Base-by-base conservation (phyloP, 2,888 invertebrate genomes). In the Drosophila antonietae region DNA sequence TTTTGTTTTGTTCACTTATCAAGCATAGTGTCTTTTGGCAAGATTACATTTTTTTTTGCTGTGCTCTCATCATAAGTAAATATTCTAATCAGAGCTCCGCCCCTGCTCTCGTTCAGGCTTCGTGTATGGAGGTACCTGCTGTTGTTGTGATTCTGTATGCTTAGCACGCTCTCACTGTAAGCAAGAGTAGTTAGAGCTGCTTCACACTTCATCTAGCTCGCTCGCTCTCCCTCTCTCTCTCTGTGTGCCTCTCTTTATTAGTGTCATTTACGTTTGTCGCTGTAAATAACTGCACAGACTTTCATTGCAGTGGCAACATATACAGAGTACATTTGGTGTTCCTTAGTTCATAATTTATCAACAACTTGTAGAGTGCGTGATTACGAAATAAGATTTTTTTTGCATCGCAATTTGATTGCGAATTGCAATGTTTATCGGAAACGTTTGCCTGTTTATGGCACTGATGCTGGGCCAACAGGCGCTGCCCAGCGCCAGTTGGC, bases 401-500 rank as follows among this genome's bases (percentile, higher is more conserved):
- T 28, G n/a, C 23, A 52, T 20, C 20, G 10, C 20, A 37, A 15
- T 57, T 39, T 23, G 39, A 23, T 35, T 14, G 47, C 14, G 18
- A 33, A 57, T n/a, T 15, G 31, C 12, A 35, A 63, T 57, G 52
- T 23, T 0, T 23, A 43, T 57, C 56, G 18, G 5, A 20, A 20
- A 20, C 9, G 20, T 47, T 15, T 14, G 8, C n/a, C 60, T 68
- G 15, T 2, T 68, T 14, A 5, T 65, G 12, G 0, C 60, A 8
- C 23, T 69, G 56, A 8, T 71, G 70, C 43, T 73, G 61, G 31
- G 46, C 1, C 62, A 62, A 10, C 43, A 20, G 10, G 43, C 46
- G 8, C 18, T 55, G 31, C 58, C 70, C 56, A 66, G 57, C 2
- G 8, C 5, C 14, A 41, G 67, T 15, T 92, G 91, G 91, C 70